These are phyloP conservation scores for Gasterosteus aculeatus DNA, from an alignment of 2,113 vertebrate genomes.

Conservation along the genomic window DNA sequence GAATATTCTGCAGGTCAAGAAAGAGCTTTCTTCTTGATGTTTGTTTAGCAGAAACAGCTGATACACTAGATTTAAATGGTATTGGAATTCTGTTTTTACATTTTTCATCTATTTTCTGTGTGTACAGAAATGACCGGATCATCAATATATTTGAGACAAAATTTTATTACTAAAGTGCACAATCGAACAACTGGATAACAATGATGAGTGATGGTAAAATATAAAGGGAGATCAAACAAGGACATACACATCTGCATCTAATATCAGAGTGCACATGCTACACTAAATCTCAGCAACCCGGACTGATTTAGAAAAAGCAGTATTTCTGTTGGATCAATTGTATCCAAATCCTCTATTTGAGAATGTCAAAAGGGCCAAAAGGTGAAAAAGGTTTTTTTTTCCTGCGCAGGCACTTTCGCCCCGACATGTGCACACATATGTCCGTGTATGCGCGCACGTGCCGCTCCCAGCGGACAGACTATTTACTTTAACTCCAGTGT, in stretches of 20 bases:
- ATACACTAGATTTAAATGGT: background rate
- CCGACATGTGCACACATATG: too few species aligned
- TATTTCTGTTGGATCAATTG: background rate
- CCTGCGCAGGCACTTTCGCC: too few species aligned
- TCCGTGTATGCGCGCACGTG: too few species aligned
- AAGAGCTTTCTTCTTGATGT: conserved; percentile 45
- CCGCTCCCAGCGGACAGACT: too few species aligned
- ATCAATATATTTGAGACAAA: background rate
- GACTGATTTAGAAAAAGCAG: background rate
- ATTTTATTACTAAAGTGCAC: background rate
- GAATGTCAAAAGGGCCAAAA: too few species aligned
- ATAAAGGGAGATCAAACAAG: background rate
- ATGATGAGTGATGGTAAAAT: background rate
- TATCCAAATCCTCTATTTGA: background rate
- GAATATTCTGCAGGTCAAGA: conserved; percentile 68
- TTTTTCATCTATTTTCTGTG: background rate
- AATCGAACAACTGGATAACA: background rate
- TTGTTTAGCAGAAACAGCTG: conserved; percentile 20
- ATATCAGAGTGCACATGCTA: background rate
- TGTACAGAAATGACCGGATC: background rate
- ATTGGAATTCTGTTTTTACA: background rate
- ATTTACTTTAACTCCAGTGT: too few species aligned
- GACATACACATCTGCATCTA: background rate
- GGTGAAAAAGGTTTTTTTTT: too few species aligned
- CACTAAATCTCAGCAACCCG: background rate